A percentile compares a stretch with the other conserved stretches of the same genome.
phyloP scores from a whole-genome alignment of 2,888 invertebrate genomes.

The Nysson spinosus region DNA sequence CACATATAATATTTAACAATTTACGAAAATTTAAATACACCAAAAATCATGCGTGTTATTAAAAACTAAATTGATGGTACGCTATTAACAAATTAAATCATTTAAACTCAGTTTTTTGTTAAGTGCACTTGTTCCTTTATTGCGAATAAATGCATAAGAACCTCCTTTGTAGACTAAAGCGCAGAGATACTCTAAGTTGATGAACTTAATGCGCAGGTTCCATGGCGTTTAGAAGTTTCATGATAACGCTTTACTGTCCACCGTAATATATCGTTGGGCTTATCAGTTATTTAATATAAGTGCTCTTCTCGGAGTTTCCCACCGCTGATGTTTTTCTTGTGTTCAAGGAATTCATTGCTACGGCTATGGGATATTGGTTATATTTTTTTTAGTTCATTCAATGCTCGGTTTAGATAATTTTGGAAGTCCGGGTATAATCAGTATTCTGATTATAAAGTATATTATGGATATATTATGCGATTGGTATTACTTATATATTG shows the following conservation, averaged over 20 bases:
- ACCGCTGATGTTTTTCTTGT: background rate
- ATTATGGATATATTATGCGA: too few species aligned
- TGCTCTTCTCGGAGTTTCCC: background rate
- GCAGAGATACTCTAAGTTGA: conserved; percentile 41
- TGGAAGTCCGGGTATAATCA: too few species aligned
- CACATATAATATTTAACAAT: too few species aligned
- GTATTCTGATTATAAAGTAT: too few species aligned
- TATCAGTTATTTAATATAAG: conserved; percentile 40
- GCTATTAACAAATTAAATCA: conserved; percentile 3
- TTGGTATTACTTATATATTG: too few species aligned
- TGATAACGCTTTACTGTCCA: conserved; percentile 32
- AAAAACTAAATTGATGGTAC: too few species aligned
- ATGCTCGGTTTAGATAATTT: too few species aligned
- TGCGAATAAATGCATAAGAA: conserved; percentile 30
- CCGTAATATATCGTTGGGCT: conserved; percentile 25
- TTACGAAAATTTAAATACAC: too few species aligned
- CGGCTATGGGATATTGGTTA: background rate
- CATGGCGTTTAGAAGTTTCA: conserved; percentile 39
- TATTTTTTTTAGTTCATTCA: too few species aligned
- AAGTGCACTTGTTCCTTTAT: conserved; percentile 36
- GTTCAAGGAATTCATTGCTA: background rate
- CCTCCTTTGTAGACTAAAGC: conserved; percentile 37
- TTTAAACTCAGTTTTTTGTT: conserved; percentile 37
- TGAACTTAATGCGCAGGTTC: conserved; percentile 40
- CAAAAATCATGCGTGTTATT: too few species aligned